A percentile compares a stretch with the other conserved stretches of the same genome.
These are phyloP conservation scores for Pterobdella sp. DNA, from an alignment of 2,888 invertebrate species.

Conservation along the genomic window DNA sequence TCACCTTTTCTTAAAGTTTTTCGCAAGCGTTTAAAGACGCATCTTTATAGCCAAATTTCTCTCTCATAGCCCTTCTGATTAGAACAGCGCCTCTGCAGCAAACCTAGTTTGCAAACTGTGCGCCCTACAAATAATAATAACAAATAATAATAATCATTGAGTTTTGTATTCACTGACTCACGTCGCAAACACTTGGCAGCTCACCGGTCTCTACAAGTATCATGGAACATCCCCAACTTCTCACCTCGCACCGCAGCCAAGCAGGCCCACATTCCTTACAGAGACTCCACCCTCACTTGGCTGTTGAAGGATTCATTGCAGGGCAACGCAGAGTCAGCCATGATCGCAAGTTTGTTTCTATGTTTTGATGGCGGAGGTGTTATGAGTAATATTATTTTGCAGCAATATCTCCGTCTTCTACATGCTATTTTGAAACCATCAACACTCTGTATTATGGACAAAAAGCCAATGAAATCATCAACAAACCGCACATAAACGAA, in stretches of 20 bases:
- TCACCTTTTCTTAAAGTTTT: too few species aligned
- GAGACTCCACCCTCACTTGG: conserved; percentile 74
- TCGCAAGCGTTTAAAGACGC: too few species aligned
- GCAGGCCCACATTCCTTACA: conserved; percentile 63
- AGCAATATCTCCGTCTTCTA: conserved; percentile 70
- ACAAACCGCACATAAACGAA: conserved; percentile 61
- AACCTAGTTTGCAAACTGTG: too few species aligned
- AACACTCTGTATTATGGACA: conserved; percentile 74
- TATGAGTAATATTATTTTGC: too few species aligned
- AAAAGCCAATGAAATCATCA: conserved; percentile 65
- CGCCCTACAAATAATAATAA: too few species aligned
- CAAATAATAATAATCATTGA: too few species aligned
- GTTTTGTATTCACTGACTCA: too few species aligned
- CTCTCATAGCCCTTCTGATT: too few species aligned
- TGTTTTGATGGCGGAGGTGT: too few species aligned
- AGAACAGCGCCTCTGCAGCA: too few species aligned
- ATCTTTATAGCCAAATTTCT: too few species aligned
- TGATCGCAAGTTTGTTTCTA: conserved; percentile 67
- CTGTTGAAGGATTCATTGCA: conserved; percentile 71
- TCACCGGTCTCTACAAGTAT: conserved; percentile 6
- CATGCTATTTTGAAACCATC: conserved; percentile 70
- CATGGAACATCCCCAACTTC: conserved; percentile 22
- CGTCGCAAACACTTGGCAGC: too few species aligned
- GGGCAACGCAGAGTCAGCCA: conserved; percentile 68
- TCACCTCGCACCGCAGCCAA: conserved; percentile 18